Conservation (phyloP, 2,888 invertebrate species). For the Brachylomia viminalis region DNA sequence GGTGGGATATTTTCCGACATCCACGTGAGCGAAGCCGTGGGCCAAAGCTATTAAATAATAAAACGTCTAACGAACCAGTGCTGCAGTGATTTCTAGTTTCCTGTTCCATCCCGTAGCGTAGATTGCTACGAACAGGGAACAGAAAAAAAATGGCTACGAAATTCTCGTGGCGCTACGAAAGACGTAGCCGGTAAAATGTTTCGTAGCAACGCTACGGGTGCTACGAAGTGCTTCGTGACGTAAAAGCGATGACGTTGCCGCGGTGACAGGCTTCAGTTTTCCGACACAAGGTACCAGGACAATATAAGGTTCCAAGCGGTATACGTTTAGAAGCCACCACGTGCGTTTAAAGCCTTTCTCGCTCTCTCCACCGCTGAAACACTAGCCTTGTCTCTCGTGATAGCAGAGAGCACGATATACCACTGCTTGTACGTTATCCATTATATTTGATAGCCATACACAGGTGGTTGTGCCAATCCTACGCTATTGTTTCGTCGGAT, state of each 20-base stretch:
- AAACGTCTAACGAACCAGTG: background rate
- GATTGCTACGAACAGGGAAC: no score
- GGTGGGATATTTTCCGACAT: no score
- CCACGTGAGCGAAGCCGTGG: no score
- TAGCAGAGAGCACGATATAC: background rate
- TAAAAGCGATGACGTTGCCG: conserved; percentile 24
- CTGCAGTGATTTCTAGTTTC: background rate
- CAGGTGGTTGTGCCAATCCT: background rate
- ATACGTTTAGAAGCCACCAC: background rate
- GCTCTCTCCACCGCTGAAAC: background rate
- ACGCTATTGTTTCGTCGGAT: background rate
- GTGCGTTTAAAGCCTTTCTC: conserved; percentile 1
- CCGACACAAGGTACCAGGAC: conserved; percentile 28
- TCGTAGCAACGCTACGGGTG: background rate
- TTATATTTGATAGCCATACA: background rate
- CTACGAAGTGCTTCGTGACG: conserved; percentile 16
- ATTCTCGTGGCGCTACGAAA: conserved; percentile 17
- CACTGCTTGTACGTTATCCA: background rate
- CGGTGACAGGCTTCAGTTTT: conserved; percentile 17
- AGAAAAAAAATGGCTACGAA: no score
- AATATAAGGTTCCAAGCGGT: background rate
- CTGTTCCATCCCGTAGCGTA: conserved; percentile 14
- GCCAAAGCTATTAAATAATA: background rate
- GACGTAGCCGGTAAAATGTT: background rate
- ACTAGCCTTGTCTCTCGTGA: no score